These are phyloP conservation scores for Drosophila azteca DNA, from an alignment of 1,140 invertebrate genomes.

Conservation along the genomic window DNA sequence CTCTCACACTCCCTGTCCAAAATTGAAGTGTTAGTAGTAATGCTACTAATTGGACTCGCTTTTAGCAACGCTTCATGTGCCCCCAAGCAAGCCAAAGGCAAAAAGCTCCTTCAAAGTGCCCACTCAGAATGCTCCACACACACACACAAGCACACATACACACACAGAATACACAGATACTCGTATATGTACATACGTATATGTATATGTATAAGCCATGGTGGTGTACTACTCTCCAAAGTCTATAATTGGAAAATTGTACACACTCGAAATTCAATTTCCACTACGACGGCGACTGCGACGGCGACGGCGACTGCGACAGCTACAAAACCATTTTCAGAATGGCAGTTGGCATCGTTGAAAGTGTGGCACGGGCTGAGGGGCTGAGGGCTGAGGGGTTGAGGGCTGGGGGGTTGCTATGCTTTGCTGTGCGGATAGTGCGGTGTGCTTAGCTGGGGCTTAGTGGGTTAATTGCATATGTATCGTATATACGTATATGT, in stretches of 20 bases:
- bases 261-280: conserved; percentile 81
- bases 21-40: conserved; percentile 82
- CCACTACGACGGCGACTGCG: conserved; percentile 24
- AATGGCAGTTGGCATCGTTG: conserved; percentile 23
- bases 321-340: neutral
- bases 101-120: conserved; percentile 53
- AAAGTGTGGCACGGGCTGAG: neutral
- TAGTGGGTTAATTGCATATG: conserved; percentile 33
- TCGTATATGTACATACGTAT: neutral
- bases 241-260: conserved; percentile 81
- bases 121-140: conserved; percentile 14
- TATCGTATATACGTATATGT: neutral
- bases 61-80: conserved; percentile 69
- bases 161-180: neutral
- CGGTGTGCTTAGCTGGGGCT: conserved; percentile 5
- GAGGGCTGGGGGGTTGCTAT: neutral
- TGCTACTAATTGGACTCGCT: conserved; percentile 82
- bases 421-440: no score
- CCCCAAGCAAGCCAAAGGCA: conserved; percentile 39
- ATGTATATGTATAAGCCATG: neutral
- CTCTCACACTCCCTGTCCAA: conserved; percentile 35
- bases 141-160: neutral
- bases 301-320: no score
- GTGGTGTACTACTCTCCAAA: conserved; percentile 33
- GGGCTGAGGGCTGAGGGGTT: no score